Conservation (phyloP, 2,797 vertebrate genomes). For the Orientallactaga sibirica region DNA sequence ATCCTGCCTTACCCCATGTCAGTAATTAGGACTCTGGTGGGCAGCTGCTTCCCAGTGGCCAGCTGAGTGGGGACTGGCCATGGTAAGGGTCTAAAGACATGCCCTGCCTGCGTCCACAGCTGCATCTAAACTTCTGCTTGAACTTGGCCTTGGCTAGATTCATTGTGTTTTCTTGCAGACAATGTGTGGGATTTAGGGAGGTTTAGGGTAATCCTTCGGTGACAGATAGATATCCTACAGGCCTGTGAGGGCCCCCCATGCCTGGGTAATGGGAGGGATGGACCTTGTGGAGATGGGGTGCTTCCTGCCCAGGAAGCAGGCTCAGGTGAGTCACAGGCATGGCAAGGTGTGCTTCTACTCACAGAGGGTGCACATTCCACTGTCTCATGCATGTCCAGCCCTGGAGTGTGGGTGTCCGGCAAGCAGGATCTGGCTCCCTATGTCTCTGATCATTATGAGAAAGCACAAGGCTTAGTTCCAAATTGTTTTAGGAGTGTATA, state of each 20-base stretch:
- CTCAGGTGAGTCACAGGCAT: background rate
- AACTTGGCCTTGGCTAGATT: background rate
- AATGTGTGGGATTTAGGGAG: conserved; percentile 11
- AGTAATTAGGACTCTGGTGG: fast-evolving
- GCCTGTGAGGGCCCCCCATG: fast-evolving
- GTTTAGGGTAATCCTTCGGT: conserved; percentile 55
- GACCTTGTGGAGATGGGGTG: fast-evolving
- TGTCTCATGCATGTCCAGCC: background rate
- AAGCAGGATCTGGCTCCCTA: background rate
- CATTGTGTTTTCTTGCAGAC: background rate
- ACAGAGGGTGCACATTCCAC: background rate
- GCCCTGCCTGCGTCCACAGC: fast-evolving
- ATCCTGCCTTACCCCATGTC: fast-evolving
- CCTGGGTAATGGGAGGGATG: background rate
- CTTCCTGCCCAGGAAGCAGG: background rate
- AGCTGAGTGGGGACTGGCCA: background rate
- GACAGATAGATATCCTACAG: background rate
- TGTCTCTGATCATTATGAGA: background rate
- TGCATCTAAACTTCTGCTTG: background rate
- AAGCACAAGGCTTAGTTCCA: fast-evolving
- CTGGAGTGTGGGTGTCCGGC: background rate
- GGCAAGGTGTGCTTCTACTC: fast-evolving
- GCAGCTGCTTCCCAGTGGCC: background rate
- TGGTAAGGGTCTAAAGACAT: fast-evolving
- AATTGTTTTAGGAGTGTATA: fast-evolving